Conservation (phyloP, 2,113 vertebrate genomes). For the Caranx melampygus region DNA sequence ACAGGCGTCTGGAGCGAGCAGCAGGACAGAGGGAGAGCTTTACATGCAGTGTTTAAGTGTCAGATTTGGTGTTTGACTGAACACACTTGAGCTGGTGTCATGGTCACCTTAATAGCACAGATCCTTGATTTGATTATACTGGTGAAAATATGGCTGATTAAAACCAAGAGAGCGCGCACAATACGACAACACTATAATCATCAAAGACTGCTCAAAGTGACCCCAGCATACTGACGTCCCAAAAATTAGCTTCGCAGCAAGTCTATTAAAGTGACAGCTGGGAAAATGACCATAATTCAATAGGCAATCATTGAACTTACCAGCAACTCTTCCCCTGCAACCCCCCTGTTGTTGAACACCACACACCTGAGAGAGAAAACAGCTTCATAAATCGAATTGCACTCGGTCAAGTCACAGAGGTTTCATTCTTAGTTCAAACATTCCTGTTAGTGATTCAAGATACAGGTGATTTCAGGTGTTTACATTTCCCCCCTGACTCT, state of each 20-base stretch:
- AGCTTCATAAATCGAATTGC: neutral
- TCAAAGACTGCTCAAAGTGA: too few relatives aligned
- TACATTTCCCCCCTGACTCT: neutral
- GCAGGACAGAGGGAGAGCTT: conserved; percentile 4
- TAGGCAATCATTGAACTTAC: conserved; percentile 71
- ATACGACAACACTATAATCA: too few relatives aligned
- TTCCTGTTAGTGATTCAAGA: neutral
- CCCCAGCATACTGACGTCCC: too few relatives aligned
- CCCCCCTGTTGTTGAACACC: conserved; percentile 88
- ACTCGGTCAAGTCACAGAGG: neutral
- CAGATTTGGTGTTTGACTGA: neutral
- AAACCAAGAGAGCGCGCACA: too few relatives aligned
- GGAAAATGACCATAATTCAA: neutral
- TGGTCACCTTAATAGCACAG: too few relatives aligned
- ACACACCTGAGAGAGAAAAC: conserved; percentile 80
- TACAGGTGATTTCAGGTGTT: neutral
- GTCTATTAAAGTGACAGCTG: neutral
- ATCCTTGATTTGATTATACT: too few relatives aligned
- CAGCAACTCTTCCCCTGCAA: conserved; percentile 85
- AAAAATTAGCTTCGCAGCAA: neutral
- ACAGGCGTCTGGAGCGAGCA: conserved; percentile 81
- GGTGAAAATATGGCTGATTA: too few relatives aligned
- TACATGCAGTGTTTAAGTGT: neutral
- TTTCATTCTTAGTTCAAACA: neutral
- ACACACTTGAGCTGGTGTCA: neutral